Evolutionary conservation across 2,888 invertebrate species (phyloP).

Genomic region (Craniophora ligustri): DNA sequence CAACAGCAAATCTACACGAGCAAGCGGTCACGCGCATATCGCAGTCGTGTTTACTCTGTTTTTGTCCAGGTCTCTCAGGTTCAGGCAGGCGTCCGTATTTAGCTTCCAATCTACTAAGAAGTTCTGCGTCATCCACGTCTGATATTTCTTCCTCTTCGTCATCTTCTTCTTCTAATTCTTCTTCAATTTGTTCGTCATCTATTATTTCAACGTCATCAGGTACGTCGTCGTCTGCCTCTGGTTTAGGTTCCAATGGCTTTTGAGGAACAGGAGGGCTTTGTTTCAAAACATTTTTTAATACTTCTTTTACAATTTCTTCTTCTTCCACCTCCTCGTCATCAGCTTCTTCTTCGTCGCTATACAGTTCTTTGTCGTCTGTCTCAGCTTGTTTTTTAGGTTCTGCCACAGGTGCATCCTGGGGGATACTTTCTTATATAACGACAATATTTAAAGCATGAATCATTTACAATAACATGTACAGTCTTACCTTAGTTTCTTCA

Average conservation of each 20-base stretch:
- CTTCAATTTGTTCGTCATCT: slow-evolving; percentile 82
- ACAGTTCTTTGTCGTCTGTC: slow-evolving; percentile 71
- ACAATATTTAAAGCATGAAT: slow-evolving; percentile 12
- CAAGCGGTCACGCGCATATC: slow-evolving; percentile 57
- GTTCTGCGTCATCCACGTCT: slow-evolving; percentile 91
- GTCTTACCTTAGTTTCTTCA: slow-evolving; percentile 61
- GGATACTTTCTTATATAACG: slow-evolving; percentile 31
- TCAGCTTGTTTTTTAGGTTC: slow-evolving; percentile 48
- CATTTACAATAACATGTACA: slow-evolving; percentile 7
- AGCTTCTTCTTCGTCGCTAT: slow-evolving; percentile 76
- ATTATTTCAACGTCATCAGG: slow-evolving; percentile 83
- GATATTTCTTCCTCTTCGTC: slow-evolving; percentile 87
- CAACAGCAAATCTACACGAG: slow-evolving; percentile 55
- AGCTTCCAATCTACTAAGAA: slow-evolving; percentile 91
- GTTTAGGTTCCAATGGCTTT: slow-evolving; percentile 43
- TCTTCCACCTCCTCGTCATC: slow-evolving; percentile 72
- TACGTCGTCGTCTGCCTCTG: slow-evolving; percentile 73
- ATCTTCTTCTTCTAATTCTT: slow-evolving; percentile 82
- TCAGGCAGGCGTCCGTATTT: slow-evolving; percentile 92
- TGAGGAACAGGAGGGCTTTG: slow-evolving; percentile 49
- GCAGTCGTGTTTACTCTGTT: slow-evolving; percentile 80
- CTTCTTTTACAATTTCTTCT: slow-evolving; percentile 68
- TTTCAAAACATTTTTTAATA: slow-evolving; percentile 66
- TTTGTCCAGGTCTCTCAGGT: slow-evolving; percentile 80
- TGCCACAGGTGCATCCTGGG: slow-evolving; percentile 55